Evolutionary conservation across 92 coral and sea anemone genomes (phyloP), one percentile per base, ranked within the genome.

Genomic region (Plumapathes pennacea): DNA sequence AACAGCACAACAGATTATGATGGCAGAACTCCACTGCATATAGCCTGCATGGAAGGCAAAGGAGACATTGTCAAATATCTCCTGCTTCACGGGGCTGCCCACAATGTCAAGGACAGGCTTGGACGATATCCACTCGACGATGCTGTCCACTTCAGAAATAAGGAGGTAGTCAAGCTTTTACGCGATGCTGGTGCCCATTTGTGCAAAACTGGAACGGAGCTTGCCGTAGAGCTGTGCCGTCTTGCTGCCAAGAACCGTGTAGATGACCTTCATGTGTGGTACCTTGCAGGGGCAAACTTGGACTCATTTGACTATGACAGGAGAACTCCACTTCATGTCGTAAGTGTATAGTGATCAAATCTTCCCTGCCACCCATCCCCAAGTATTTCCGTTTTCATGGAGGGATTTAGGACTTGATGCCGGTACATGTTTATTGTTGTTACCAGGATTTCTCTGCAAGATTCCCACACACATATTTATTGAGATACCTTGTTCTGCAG

Each of bases 251-350:
- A 82, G 49, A 84, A 92, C 50, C 88, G 89, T 58, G 90, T 82
- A 13, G 87, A 89, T 17, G 83, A 84, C 50, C 64, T 92, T 25
- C 53, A 57, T 25, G 45, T 72, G 20, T 92, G 98, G 96, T 27
- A 60, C 33, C 78, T 88, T 19, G 98, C 94, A 23, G 88, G 85
- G 10, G 96, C 65, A 13, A 89, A 89, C 33, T 21, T 92, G 36
- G 89, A 89, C 33, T 70, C 67, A n/a, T 47, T 74, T 49, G 96
- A 88, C 44, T 85, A 89, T 29, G 90, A 85, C 27, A 92, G 90
- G 0, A 71, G 98, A 41, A 92, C 98, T 2, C 96, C 98, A 25
- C 84, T 92, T 3, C 98, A 92, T 58, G 96, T 87, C 69, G 95
- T 87, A 46, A 77, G 76, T 40, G 18, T 4, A 15, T 3, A 34